Conservation (phyloP, 1,140 invertebrate species). For the Drosophila arizonae region DNA sequence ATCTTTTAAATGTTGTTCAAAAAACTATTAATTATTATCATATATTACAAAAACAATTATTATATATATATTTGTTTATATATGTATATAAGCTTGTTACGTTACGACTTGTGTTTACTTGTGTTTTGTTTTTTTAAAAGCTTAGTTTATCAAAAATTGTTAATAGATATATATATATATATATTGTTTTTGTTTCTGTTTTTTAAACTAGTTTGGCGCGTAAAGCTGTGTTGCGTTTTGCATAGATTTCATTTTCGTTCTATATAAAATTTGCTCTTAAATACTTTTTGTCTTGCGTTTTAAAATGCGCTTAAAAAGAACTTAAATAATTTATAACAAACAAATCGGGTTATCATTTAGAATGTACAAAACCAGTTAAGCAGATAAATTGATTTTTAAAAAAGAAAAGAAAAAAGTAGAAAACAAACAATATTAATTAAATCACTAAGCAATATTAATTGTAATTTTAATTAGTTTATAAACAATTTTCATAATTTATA, state of each 20-base stretch:
- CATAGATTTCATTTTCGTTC: constrained; percentile 53
- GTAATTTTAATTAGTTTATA: constrained; percentile 66
- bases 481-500: constrained; percentile 58
- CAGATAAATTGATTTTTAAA: constrained; percentile 48
- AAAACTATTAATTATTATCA: constrained; percentile 63
- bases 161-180: constrained; percentile 32
- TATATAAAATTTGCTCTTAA: constrained; percentile 64
- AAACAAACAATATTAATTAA: constrained; percentile 32
- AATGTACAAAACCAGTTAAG: constrained; percentile 67
- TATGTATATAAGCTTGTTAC: constrained; percentile 58
- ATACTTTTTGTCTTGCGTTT: constrained; percentile 73
- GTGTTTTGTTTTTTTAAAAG: constrained; percentile 35
- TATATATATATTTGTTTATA: not conserved
- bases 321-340: constrained; percentile 72
- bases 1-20: constrained; percentile 38
- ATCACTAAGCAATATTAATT: constrained; percentile 51
- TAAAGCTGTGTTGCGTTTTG: constrained; percentile 80
- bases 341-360: constrained; percentile 69
- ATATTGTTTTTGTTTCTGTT: constrained; percentile 47
- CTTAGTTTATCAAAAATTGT: constrained; percentile 43
- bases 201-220: constrained; percentile 79
- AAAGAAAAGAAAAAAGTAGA: constrained; percentile 29
- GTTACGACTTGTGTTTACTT: constrained; percentile 44
- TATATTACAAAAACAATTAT: constrained; percentile 76
- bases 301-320: constrained; percentile 66